Conservation (phyloP, 2,888 invertebrate species). For the Diabrotica balteata region DNA sequence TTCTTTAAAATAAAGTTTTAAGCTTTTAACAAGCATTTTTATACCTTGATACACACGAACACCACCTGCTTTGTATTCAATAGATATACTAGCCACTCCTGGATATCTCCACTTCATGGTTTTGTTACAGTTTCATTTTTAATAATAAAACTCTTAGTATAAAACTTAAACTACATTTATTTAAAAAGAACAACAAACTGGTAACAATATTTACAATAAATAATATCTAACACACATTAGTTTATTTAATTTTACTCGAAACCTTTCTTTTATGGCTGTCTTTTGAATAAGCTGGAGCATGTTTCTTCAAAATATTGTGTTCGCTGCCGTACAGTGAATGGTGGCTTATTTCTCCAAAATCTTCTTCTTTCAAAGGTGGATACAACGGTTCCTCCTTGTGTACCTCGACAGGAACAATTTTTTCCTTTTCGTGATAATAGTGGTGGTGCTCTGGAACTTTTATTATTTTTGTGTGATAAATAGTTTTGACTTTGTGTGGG, state of each 20-base stretch:
- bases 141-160: no score
- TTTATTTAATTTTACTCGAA: slow-evolving; percentile 5
- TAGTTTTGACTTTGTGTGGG: slow-evolving; percentile 55
- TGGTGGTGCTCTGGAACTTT: slow-evolving; percentile 59
- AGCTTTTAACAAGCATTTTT: no score
- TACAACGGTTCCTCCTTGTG: slow-evolving; percentile 36
- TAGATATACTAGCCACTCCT: no score
- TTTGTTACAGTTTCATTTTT: no score
- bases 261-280: slow-evolving; percentile 10
- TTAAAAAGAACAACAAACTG: no score
- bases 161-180: no score
- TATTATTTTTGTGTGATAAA: slow-evolving; percentile 56
- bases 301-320: slow-evolving; percentile 34
- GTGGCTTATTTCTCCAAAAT: slow-evolving; percentile 20
- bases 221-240: no score
- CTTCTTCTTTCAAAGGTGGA: slow-evolving; percentile 34
- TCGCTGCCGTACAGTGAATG: slow-evolving; percentile 4
- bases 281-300: slow-evolving; percentile 11
- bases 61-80: no score
- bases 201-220: no score
- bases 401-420: slow-evolving; percentile 43
- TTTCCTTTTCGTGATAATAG: slow-evolving; percentile 54
- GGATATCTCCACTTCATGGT: no score
- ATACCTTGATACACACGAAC: no score
- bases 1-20: no score